Conservation (phyloP, 2,888 invertebrate genomes). For the Meliscaeva auricollis region DNA sequence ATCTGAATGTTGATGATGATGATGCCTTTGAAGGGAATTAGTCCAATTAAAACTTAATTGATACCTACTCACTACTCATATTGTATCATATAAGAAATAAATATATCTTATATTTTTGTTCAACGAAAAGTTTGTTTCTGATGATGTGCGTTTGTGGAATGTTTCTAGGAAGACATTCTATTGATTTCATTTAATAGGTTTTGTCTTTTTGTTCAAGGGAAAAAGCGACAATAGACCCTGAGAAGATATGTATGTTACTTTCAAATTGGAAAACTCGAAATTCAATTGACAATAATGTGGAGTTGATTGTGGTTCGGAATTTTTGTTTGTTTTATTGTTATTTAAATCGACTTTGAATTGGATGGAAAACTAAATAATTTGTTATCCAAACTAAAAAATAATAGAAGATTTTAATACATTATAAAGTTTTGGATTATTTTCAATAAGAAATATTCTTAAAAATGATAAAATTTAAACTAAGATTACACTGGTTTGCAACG, state of each 20-base stretch:
- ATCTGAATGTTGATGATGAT: constrained; percentile 67
- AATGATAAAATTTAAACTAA: too few species aligned
- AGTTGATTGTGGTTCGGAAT: not conserved
- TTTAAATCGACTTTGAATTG: constrained; percentile 5
- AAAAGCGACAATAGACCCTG: not conserved
- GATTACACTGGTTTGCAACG: too few species aligned
- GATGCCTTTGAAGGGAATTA: constrained; percentile 72
- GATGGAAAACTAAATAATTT: too few species aligned
- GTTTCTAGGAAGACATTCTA: not conserved
- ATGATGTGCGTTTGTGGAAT: constrained; percentile 22
- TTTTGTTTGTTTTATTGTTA: not conserved
- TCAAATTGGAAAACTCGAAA: not conserved
- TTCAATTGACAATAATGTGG: not conserved
- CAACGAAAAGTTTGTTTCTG: not conserved
- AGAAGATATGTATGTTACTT: not conserved
- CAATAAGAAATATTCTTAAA: too few species aligned
- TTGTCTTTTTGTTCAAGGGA: not conserved
- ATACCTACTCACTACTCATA: constrained; percentile 53
- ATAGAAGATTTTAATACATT: too few species aligned
- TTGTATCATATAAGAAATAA: constrained; percentile 24
- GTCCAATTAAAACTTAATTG: constrained; percentile 71
- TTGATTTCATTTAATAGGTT: not conserved
- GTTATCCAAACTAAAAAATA: too few species aligned
- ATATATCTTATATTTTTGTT: not conserved
- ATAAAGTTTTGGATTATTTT: too few species aligned